These are phyloP conservation scores for Anastrepha obliqua DNA, from an alignment of 1,140 invertebrate genomes.

Conservation along the genomic window DNA sequence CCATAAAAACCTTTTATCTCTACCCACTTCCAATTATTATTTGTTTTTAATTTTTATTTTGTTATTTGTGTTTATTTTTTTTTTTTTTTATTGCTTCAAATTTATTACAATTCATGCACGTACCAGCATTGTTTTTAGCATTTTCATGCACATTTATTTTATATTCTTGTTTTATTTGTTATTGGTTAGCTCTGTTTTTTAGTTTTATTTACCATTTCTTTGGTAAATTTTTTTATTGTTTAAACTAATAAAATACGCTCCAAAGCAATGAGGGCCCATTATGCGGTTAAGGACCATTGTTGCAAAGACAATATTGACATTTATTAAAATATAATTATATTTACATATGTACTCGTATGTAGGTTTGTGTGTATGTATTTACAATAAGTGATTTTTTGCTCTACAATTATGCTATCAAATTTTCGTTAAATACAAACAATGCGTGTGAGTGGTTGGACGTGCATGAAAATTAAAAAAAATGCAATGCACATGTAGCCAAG, in stretches of 20 bases:
- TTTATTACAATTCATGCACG: no score
- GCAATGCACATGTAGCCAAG: no score
- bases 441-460: no score
- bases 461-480: no score
- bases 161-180: background rate
- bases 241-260: background rate
- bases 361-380: background rate
- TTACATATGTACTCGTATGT: background rate
- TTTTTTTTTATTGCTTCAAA: no score
- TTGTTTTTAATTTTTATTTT: no score
- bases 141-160: background rate
- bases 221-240: background rate
- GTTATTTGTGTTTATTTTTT: no score
- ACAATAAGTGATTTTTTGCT: no score
- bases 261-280: background rate
- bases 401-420: no score
- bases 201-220: background rate
- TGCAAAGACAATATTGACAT: background rate
- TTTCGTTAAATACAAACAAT: no score
- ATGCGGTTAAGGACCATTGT: background rate
- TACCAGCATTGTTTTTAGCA: background rate
- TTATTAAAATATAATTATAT: slow-evolving; percentile 6
- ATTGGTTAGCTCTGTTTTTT: background rate
- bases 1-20: background rate
- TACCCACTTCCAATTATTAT: no score